Percentiles rank a stretch among this genome's conserved stretches.
Conservation (phyloP, 2,113 vertebrate species). For the Forbesichthys agassizii region DNA sequence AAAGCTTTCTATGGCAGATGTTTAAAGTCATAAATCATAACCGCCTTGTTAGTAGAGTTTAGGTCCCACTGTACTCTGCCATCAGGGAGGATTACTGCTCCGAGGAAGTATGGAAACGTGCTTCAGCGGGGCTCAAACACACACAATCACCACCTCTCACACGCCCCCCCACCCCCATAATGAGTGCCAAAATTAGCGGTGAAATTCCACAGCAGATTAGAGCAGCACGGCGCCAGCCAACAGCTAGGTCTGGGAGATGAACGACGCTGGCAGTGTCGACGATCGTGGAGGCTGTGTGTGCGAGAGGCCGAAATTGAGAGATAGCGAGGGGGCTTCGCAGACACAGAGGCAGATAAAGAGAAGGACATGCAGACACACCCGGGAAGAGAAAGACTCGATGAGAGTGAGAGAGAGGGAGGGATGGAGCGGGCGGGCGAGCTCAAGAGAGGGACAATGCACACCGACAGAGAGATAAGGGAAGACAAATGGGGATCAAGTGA, state of each 20-base stretch:
- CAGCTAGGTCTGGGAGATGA: conserved; percentile 47
- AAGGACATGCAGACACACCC: too few species aligned
- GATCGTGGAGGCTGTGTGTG: conserved; percentile 37
- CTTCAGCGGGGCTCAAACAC: too few species aligned
- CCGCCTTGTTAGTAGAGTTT: conserved; percentile 25
- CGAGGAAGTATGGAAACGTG: neutral
- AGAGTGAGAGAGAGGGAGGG: neutral
- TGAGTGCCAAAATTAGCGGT: conserved; percentile 62
- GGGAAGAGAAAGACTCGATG: too few species aligned
- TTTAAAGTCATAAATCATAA: conserved; percentile 20
- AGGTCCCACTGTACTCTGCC: conserved; percentile 12
- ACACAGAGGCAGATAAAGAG: too few species aligned
- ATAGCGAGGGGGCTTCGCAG: neutral
- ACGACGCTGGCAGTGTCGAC: conserved; percentile 43
- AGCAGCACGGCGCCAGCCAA: conserved; percentile 21
- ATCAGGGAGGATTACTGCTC: conserved; percentile 13
- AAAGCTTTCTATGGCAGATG: conserved; percentile 18
- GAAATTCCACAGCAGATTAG: conserved; percentile 61
- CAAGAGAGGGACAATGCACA: neutral
- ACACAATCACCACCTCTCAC: neutral
- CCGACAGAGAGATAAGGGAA: conserved; percentile 1
- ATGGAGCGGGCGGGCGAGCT: neutral
- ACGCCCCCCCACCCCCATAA: conserved; percentile 44
- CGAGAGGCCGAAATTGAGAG: conserved; percentile 31
- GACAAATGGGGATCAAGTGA: neutral